Evolutionary conservation across 2,113 vertebrate species (phyloP), one percentile per base, ranked within the genome.

Genomic region (Carassius carassius): DNA sequence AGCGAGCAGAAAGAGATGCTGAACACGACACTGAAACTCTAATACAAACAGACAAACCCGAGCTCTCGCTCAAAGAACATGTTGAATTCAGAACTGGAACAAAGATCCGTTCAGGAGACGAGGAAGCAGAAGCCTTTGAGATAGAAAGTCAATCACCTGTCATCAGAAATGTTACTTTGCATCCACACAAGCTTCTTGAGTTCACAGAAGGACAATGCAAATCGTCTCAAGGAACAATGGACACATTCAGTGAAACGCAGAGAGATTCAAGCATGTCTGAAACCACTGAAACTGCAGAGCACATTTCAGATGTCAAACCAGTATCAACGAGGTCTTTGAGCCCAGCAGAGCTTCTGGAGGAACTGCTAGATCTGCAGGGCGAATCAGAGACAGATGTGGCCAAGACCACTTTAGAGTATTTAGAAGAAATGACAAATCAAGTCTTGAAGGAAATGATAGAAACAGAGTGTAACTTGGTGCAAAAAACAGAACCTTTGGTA

Each of bases 381-480:
- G 6, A 37, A 37, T 37, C 37, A 37, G 37, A 37, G 29, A 41
- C 51, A 25, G 60, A 69, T 32, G 5, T 60, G 58, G n/a, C 25
- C 44, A 86, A 84, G 14, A n/a, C 21, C 5, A 7, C 73, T 44
- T 37, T 32, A n/a, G 63, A 84, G 23, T 70, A 21, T 23, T 29
- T 82, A 35, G 80, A 82, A 32, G 29, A 72, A 51, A 70, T 82
- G 16, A 72, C 25, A 0, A 69, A 82, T 54, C 80, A 82, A 54
- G 63, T 74, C 14, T 47, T 84, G 60, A 63, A 86, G 56, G 74
- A 82, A 3, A 63, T 23, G 47, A 82, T 19, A 8, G 87, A 84
- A 9, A 21, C 80, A 44, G 81, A 88, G 41, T 67, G 63, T 58
- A 58, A 81, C 19, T 21, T 49, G 0, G 47, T n/a, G 60, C 7